Evolutionary conservation across 2,797 vertebrate species (phyloP).

Genomic region (Sebastolobus alascanus): DNA sequence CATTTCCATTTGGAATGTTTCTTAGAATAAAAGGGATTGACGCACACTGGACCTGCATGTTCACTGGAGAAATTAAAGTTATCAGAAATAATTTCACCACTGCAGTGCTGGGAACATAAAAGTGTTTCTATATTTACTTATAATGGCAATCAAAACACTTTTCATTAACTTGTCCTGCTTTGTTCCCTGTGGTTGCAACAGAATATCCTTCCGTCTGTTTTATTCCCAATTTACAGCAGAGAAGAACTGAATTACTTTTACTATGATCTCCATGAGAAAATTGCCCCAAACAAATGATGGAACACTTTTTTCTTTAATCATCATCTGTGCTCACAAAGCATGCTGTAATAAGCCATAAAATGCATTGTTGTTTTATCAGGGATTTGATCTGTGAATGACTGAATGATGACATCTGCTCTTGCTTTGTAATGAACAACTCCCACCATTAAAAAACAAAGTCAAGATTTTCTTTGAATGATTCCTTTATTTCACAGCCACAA

Average conservation of each 20-base stretch:
- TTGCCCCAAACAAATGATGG: slow-evolving; percentile 39
- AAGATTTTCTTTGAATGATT: slow-evolving; percentile 33
- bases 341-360: slow-evolving; percentile 75
- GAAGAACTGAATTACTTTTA: slow-evolving; percentile 22
- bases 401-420: slow-evolving; percentile 72
- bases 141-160: slow-evolving; percentile 29
- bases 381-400: slow-evolving; percentile 79
- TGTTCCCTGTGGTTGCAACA: slow-evolving; percentile 39
- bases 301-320: slow-evolving; percentile 20
- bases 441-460: slow-evolving; percentile 78
- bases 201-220: slow-evolving; percentile 37
- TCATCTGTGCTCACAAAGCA: slow-evolving; percentile 78
- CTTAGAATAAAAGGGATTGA: slow-evolving; percentile 40
- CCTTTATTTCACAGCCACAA: slow-evolving; percentile 1
- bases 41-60: slow-evolving; percentile 72
- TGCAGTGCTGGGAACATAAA: slow-evolving; percentile 58
- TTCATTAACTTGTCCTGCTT: slow-evolving; percentile 40
- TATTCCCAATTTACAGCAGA: slow-evolving; percentile 39
- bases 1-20: slow-evolving; percentile 73
- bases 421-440: slow-evolving; percentile 80
- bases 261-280: slow-evolving; percentile 29
- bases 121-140: slow-evolving; percentile 62
- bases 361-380: slow-evolving; percentile 76
- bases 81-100: slow-evolving; percentile 45
- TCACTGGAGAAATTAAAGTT: slow-evolving; percentile 62